Evolutionary conservation across 1,140 invertebrate species (phyloP), one percentile per base, ranked within the genome.

Genomic region (Pemphigus obesinymphae): DNA sequence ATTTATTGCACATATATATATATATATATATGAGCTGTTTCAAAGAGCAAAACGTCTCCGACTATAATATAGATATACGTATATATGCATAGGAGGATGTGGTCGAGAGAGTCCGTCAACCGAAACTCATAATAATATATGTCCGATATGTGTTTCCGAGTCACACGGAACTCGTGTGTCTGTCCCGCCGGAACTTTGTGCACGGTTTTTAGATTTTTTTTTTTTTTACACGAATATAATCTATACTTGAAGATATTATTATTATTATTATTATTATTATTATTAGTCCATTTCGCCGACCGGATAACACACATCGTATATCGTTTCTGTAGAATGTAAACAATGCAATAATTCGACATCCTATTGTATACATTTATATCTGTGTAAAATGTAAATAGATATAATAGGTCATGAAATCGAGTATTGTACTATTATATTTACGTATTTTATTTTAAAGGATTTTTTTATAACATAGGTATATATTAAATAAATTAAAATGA

Each of bases 151-250:
- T 40, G 43, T 73, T 73, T 50, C 70, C 70, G 70, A 73, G 70
- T 73, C 70, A 45, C 70, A 73, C 70, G 70, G 45, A 48, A 48
- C 43, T 73, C 70, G 70, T 73, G 29, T 73, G 70, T 73, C 70
- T 2, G 23, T 48, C 45, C 70, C 2, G 17, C 70, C 70, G 70
- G 70, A 73, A 73, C 70, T 73, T 73, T 34, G 45, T 34, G 20
- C 43, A 31, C 43, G 70, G 8, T 73, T 29, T 50, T 13, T 73
- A 26, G 34, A n/a, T n/a, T n/a, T n/a, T n/a, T n/a, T n/a, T n/a
- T n/a, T n/a, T 73, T 50, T 34, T 48, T 31, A 31, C 70, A 50
- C 70, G 70, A 26, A 45, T 70, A 70, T 70, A 34, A 58, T 29
- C 55, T 11, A 26, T 31, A 8, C 29, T 17, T 45, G 10, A 45